Base-by-base conservation (phyloP, 2,113 vertebrate genomes). In the Lamprotornis superbus region DNA sequence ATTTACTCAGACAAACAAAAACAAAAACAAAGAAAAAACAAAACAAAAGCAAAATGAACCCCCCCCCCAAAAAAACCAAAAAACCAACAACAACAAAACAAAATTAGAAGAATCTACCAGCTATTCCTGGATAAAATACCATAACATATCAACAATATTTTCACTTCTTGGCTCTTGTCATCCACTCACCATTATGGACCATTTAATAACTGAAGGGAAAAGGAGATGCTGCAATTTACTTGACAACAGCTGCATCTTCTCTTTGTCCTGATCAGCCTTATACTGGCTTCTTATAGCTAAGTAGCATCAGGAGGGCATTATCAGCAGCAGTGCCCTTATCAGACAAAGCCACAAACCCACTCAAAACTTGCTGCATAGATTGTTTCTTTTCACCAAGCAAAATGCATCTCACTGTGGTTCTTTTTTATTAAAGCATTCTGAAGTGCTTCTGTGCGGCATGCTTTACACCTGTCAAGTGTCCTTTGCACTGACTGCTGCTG, bases 401-500 rank as follows among this genome's bases (percentile, higher is more conserved):
- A 94, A 87, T 37, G 47, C n/a, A 37, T 89, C 49, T 92, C 25
- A 21, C 60, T 68, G 68, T 19, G 24, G 68, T 68, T 94, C 56
- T 55, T 74, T 60, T 52, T 56, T 82, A 64, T 80, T 70, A 49
- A 63, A 33, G 47, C 17, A 11, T 75, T 86, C 79, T 75, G 69
- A 77, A 85, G 46, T 30, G n/a, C 60, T 78, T 78, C 76, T 75
- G 79, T 87, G 88, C 71, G 22, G 68, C 52, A 24, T 49, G 42
- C 56, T 87, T 78, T 61, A 90, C 86, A 89, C 64, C 79, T 57
- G 65, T 89, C 65, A 82, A 95, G 96, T 76, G 89, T 85, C 74
- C 89, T 95, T 69, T 93, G 83, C 77, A 57, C 92, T 69, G 93
- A 22, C 61, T 93, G 81, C 81, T 78, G 81, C 69, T 79, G 13